phyloP scores from a whole-genome alignment of 2,113 vertebrate species.

The Tympanuchus pallidicinctus region DNA sequence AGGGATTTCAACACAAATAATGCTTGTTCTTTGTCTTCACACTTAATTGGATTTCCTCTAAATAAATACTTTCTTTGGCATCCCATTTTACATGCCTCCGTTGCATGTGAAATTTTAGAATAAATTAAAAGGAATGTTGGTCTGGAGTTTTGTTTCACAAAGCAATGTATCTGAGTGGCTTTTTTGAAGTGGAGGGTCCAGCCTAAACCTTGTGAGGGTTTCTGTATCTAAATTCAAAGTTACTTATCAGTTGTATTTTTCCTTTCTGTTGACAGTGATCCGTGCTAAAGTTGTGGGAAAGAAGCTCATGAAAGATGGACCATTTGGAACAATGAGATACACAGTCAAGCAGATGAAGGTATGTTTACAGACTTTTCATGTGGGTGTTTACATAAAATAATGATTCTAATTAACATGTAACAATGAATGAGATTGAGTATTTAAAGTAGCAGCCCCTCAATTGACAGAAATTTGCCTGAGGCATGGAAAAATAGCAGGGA shows the following conservation, averaged over 20 bases:
- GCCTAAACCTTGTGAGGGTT: not conserved
- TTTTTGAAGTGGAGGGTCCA: not conserved
- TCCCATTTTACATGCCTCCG: not conserved
- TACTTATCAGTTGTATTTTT: constrained; percentile 8
- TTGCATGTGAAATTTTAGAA: not conserved
- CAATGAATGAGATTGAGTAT: not conserved
- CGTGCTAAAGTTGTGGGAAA: constrained; percentile 96
- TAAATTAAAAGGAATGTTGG: not conserved
- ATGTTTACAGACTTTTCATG: not conserved
- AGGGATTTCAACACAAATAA: not conserved
- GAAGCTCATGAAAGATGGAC: constrained; percentile 93
- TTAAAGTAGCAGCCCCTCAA: not conserved
- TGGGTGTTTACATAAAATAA: not conserved
- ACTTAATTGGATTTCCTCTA: not conserved
- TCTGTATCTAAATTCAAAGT: not conserved
- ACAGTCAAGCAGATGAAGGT: constrained; percentile 99
- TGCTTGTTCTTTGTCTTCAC: not conserved
- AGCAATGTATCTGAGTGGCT: not conserved
- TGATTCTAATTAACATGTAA: not conserved
- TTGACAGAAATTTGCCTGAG: not conserved
- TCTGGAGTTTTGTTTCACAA: not conserved
- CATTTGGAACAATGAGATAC: constrained; percentile 93
- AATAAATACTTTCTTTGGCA: not conserved
- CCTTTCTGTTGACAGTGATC: constrained; percentile 85
- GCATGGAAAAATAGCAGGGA: not conserved